A percentile compares a stretch with the other conserved stretches of the same genome.
Conservation (phyloP, 2,797 vertebrate species). For the Syncerus caffer region DNA sequence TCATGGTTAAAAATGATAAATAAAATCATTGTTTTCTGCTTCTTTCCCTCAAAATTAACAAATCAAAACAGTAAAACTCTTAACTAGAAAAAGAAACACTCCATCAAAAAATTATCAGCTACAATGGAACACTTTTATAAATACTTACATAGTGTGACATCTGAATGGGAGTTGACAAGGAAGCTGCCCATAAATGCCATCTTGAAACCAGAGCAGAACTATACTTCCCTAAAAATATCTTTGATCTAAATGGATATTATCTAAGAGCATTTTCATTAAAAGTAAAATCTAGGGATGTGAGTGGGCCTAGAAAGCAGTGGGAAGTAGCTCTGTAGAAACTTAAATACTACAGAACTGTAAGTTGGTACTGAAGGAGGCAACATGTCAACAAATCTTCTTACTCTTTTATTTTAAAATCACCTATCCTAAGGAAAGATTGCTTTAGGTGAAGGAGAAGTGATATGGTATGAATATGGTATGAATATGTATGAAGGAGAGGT, state of each 20-base stretch:
- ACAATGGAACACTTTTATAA: not conserved
- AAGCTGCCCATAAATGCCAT: not conserved
- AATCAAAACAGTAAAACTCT: not conserved
- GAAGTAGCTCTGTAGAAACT: not conserved
- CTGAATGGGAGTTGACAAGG: not conserved
- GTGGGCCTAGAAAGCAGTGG: not conserved
- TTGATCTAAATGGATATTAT: not conserved
- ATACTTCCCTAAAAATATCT: not conserved
- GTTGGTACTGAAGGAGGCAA: not conserved
- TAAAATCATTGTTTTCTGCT: not conserved
- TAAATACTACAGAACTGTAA: not conserved
- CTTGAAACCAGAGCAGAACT: not conserved
- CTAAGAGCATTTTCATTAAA: not conserved
- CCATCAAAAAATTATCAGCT: not conserved
- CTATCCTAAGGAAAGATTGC: not conserved
- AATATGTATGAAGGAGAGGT: not conserved
- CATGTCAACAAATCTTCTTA: not conserved
- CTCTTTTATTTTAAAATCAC: not conserved
- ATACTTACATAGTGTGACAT: not conserved
- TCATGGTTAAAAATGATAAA: not conserved
- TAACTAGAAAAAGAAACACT: not conserved
- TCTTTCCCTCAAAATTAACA: not conserved
- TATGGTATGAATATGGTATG: too few relatives aligned
- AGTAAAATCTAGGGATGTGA: not conserved
- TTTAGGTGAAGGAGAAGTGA: not conserved